Conservation (phyloP, 1,140 invertebrate genomes). For the Drosophila sechellia region DNA sequence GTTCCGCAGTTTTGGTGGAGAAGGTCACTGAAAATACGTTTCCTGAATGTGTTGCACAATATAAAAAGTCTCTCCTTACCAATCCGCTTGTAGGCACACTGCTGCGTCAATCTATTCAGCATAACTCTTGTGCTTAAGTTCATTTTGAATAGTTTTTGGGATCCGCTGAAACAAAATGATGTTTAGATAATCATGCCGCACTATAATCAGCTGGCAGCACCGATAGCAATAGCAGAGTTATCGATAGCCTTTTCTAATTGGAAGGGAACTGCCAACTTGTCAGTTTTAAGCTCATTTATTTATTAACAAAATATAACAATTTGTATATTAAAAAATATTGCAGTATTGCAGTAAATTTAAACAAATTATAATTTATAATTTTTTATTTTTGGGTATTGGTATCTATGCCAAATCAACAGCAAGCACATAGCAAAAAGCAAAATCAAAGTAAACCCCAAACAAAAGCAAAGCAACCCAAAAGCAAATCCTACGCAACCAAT, state of each 20-base stretch:
- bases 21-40: constrained; percentile 67
- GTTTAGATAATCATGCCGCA: constrained; percentile 71
- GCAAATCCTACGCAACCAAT: no score
- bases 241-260: background rate
- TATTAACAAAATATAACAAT: background rate
- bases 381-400: no score
- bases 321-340: background rate
- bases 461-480: no score
- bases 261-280: constrained; percentile 1
- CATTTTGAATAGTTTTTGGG: constrained; percentile 62
- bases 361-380: no score
- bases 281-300: no score
- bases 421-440: no score
- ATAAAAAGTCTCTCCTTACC: constrained; percentile 35
- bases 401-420: no score
- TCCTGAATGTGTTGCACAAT: background rate
- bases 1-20: constrained; percentile 73
- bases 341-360: no score
- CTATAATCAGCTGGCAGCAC: constrained; percentile 13
- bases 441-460: no score
- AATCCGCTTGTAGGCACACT: constrained; percentile 55
- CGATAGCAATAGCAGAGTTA: background rate
- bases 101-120: constrained; percentile 32
- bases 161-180: constrained; percentile 18
- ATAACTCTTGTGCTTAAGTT: constrained; percentile 55